A percentile compares a stretch with the other conserved stretches of the same genome.
Conservation (phyloP, 2,113 vertebrate species). For the Mastomys natalensis region DNA sequence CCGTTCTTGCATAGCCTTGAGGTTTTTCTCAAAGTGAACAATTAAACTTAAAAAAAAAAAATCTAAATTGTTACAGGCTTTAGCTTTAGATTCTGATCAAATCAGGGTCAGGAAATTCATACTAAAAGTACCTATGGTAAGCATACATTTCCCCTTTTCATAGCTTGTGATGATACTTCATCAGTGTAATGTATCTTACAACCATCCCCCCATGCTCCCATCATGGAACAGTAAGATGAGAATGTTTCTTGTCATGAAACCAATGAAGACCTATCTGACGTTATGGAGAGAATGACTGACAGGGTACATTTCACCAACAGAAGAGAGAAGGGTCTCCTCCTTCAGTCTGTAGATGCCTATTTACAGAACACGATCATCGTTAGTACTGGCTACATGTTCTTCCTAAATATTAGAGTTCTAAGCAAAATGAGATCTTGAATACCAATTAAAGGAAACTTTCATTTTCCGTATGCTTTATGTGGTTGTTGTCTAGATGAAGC, state of each 20-base stretch:
- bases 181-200: slow-evolving; percentile 38
- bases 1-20: slow-evolving; percentile 18
- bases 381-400: not conserved
- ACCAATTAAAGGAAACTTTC: slow-evolving; percentile 70
- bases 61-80: slow-evolving; percentile 45
- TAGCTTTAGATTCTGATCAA: slow-evolving; percentile 68
- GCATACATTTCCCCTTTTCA: not conserved
- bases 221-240: slow-evolving; percentile 30
- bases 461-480: slow-evolving; percentile 43
- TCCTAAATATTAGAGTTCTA: slow-evolving; percentile 55
- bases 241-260: slow-evolving; percentile 42
- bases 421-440: slow-evolving; percentile 55
- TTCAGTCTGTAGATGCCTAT: slow-evolving; percentile 56
- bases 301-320: slow-evolving; percentile 65
- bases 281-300: slow-evolving; percentile 77
- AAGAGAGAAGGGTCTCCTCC: not conserved
- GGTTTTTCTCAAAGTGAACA: slow-evolving; percentile 64
- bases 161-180: slow-evolving; percentile 55
- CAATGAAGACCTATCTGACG: slow-evolving; percentile 34
- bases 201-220: not conserved
- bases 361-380: slow-evolving; percentile 44
- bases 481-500: slow-evolving; percentile 23
- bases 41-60: slow-evolving; percentile 55
- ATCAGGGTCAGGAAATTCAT: slow-evolving; percentile 47
- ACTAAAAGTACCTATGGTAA: slow-evolving; percentile 61